phyloP scores from a whole-genome alignment of 2,888 invertebrate genomes.

The Dynastes maya region DNA sequence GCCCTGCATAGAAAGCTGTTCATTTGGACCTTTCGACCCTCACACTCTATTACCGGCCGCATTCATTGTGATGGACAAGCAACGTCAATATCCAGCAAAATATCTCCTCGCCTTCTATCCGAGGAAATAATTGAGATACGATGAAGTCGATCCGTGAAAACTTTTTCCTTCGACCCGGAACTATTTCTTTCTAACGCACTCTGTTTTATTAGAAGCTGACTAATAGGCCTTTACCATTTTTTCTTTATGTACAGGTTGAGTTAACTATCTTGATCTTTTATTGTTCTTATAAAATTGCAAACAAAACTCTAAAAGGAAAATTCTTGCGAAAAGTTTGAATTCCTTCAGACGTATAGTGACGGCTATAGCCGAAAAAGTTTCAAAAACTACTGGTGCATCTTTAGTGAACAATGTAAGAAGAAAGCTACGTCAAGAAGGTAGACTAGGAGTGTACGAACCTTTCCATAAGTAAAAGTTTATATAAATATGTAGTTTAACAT shows the following conservation, averaged over 20 bases:
- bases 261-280: neutral
- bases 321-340: too few relatives aligned
- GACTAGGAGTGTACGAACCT: too few relatives aligned
- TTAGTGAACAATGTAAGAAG: too few relatives aligned
- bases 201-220: slow-evolving; percentile 7
- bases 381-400: too few relatives aligned
- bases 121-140: slow-evolving; percentile 46
- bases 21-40: slow-evolving; percentile 52
- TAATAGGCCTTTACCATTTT: neutral
- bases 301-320: too few relatives aligned
- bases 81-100: slow-evolving; percentile 56
- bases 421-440: too few relatives aligned
- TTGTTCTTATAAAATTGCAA: neutral
- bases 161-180: slow-evolving; percentile 5
- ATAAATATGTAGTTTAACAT: too few relatives aligned
- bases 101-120: slow-evolving; percentile 50
- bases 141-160: slow-evolving; percentile 35
- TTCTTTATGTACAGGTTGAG: neutral
- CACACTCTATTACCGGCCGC: slow-evolving; percentile 50
- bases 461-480: too few relatives aligned
- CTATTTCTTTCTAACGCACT: slow-evolving; percentile 29
- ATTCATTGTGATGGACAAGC: slow-evolving; percentile 56
- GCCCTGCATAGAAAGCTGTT: slow-evolving; percentile 57
- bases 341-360: too few relatives aligned
- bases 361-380: too few relatives aligned